Evolutionary conservation across 1,140 invertebrate species (phyloP), one percentile per base, ranked within the genome.

Genomic region (Bilobella aurantiaca): DNA sequence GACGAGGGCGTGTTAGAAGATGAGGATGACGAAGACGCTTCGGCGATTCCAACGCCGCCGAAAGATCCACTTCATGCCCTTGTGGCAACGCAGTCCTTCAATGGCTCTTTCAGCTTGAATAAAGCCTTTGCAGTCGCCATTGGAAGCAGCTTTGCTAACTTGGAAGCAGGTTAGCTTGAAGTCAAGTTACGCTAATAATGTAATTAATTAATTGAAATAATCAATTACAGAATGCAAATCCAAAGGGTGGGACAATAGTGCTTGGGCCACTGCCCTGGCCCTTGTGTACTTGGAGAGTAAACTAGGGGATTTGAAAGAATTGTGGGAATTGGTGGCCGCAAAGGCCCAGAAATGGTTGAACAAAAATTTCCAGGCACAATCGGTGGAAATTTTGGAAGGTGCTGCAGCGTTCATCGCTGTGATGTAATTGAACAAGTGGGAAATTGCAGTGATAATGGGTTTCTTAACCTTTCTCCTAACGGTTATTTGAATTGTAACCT

Each of bases 261-360:
- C 57, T 21, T 69, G 49, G 25, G 67, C 68, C 1, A 72, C 70
- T 14, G 65, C 65, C 16, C 21, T 72, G 14, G 70, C 68, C 0
- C 1, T 72, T 16, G 37, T 46, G 1, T 68, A 64, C 37, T 63
- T 70, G 16, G 31, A 30, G 2, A 25, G 58, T n/a, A 66, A 72
- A 58, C 49, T 72, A 14, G 16, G 28, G 0, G 63, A 58, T 28
- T 18, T 34, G 8, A 68, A 72, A 42, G 70, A 72, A 34, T 62
- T 53, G n/a, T 72, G 70, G 70, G 70, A 72, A 32, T 32, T 72
- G 56, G 60, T 72, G 5, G 69, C 57, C 12, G 18, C n/a, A n/a
- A 71, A 71, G 28, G 67, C 63, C 8, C 53, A 63, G 47, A 69
- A 71, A 31, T 71, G 69, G 69, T 16, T 71, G 18, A 3, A 29